Base-by-base conservation (phyloP, 2,888 invertebrate species). In the Rotaria magnacalcarata region DNA sequence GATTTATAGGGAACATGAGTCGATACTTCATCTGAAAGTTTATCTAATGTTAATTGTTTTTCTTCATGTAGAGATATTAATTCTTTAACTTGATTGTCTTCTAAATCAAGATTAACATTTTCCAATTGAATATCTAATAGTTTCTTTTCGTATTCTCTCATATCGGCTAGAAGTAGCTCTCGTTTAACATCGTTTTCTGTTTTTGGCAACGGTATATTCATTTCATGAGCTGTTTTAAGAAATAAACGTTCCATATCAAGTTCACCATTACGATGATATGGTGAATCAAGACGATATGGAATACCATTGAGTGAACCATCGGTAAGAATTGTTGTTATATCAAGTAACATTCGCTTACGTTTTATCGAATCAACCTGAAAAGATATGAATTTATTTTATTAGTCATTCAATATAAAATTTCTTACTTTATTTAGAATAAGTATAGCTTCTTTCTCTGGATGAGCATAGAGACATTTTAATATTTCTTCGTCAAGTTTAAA, bases 381-480 rank as follows among this genome's bases (percentile, higher is more conserved):
- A 21, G 50, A 4, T 8, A 50, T 14, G 50, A 11, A 50, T 8
- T 50, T 50, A 50, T 50, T 50, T n/a, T 47, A 6, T 27, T 56
- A 0, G 27, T 21, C 41, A 5, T 24, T 56, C 7, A 34, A 27
- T n/a, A 16, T 14, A 41, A 56, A 56, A 14, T 41, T 56, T 21
- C 5, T 14, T 50, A 84, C 85, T 85, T 87, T 87, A 54, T 87
- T 87, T n/a, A 87, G 84, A 50, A 87, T 80, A 47, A 87, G 84
- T 50, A 87, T 85, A 24, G 87, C 67, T 74, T 87, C 87, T 75
- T 87, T 87, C 41, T 87, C 87, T 47, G 87, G 87, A 87, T 85
- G 67, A 41, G 85, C 85, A 85, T 85, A 87, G n/a, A 87, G 84
- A 85, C 87, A 87, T 85, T 87, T 85, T 1, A 87, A 54, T 24